Evolutionary conservation across 2,888 invertebrate species (phyloP).

Genomic region (Lampropteryx suffumata): DNA sequence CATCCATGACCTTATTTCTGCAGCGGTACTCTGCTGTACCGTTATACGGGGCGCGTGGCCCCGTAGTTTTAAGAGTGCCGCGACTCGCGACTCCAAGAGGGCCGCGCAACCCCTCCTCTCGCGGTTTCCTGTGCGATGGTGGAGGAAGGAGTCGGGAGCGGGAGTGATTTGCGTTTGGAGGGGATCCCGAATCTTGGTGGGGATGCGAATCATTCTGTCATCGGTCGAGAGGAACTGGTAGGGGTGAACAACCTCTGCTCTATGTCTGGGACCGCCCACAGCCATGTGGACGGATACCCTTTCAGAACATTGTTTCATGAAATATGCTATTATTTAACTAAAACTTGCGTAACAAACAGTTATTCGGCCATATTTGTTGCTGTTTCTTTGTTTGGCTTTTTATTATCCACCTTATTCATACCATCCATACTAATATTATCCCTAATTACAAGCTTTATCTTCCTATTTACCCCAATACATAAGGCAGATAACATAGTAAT

Average conservation of each 20-base stretch:
- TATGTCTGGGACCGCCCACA: constrained; percentile 62
- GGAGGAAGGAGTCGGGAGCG: constrained; percentile 80
- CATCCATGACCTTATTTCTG: constrained; percentile 79
- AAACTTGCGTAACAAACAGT: constrained; percentile 65
- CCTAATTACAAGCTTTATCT: too few species aligned
- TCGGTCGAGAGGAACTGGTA: constrained; percentile 72
- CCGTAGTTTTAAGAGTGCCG: constrained; percentile 62
- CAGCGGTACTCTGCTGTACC: constrained; percentile 76
- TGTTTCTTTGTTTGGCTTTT: constrained; percentile 54
- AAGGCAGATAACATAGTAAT: too few species aligned
- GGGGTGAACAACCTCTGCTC: constrained; percentile 79
- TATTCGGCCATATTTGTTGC: constrained; percentile 56
- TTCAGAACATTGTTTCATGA: constrained; percentile 39
- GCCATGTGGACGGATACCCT: constrained; percentile 48
- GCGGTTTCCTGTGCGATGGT: constrained; percentile 69
- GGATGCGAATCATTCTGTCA: constrained; percentile 75
- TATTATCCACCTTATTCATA: too few species aligned
- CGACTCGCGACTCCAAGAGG: constrained; percentile 48
- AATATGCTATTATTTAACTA: not conserved
- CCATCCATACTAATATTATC: too few species aligned
- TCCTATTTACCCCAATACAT: too few species aligned
- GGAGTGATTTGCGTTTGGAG: constrained; percentile 81
- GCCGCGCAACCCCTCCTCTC: constrained; percentile 74
- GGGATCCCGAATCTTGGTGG: constrained; percentile 81
- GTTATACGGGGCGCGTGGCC: constrained; percentile 77